These are phyloP conservation scores for Elanoides forficatus DNA, from an alignment of 2,113 vertebrate genomes.

Conservation along the genomic window DNA sequence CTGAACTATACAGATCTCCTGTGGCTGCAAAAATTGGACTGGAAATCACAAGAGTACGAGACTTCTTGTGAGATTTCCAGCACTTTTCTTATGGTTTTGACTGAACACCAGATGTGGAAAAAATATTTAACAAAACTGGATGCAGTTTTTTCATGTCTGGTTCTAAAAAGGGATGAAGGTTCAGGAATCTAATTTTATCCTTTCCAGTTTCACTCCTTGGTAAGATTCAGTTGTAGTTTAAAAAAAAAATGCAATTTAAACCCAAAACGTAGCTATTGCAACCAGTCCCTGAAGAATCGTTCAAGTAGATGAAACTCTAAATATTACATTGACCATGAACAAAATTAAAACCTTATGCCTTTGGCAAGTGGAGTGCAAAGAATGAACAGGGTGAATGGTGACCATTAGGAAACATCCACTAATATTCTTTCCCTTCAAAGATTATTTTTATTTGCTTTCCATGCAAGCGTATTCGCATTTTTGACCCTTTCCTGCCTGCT, in stretches of 20 bases:
- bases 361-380: constrained; percentile 29
- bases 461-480: neutral
- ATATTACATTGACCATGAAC: constrained; percentile 10
- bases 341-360: constrained; percentile 44
- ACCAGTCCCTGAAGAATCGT: neutral
- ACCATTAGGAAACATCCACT: constrained; percentile 34
- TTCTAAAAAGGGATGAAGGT: constrained; percentile 57
- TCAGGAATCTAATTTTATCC: constrained; percentile 65
- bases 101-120: constrained; percentile 67
- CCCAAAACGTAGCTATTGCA: constrained; percentile 43
- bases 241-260: neutral
- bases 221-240: constrained; percentile 28
- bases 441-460: constrained; percentile 29
- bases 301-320: constrained; percentile 36
- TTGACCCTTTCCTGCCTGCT: constrained; percentile 3
- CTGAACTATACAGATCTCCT: constrained; percentile 62
- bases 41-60: constrained; percentile 55
- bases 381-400: neutral
- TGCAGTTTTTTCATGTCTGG: constrained; percentile 45
- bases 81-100: constrained; percentile 66
- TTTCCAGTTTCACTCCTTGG: constrained; percentile 40
- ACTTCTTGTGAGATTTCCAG: constrained; percentile 66
- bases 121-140: constrained; percentile 64
- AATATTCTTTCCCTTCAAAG: constrained; percentile 22
- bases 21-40: constrained; percentile 67